Evolutionary conservation across 2,797 vertebrate genomes (phyloP).

Genomic region (Phalanger gymnotis): DNA sequence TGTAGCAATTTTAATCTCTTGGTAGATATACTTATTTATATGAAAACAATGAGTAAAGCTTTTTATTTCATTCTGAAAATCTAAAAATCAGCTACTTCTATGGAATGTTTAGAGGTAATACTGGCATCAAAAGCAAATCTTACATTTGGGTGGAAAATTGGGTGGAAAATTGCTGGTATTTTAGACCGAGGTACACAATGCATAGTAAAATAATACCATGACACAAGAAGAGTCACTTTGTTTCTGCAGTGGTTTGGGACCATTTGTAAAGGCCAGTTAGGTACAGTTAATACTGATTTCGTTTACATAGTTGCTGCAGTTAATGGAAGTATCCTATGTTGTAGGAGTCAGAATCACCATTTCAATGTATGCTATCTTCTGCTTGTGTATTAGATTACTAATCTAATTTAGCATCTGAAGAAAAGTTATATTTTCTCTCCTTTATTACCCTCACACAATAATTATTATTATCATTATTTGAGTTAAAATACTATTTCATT

Average conservation of each 20-base stretch:
- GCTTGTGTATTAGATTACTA: conserved; percentile 29
- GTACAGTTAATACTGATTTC: conserved; percentile 68
- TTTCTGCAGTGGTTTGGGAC: conserved; percentile 71
- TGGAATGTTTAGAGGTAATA: conserved; percentile 58
- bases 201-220: conserved; percentile 9
- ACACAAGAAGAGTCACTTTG: conserved; percentile 46
- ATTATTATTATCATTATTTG: conserved; percentile 67
- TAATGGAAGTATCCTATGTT: conserved; percentile 51
- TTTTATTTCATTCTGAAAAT: conserved; percentile 65
- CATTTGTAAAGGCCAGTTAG: conserved; percentile 71
- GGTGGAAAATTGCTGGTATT: conserved; percentile 62
- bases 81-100: conserved; percentile 70
- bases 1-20: conserved; percentile 73
- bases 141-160: conserved; percentile 3
- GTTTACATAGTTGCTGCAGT: conserved; percentile 57
- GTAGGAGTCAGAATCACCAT: conserved; percentile 30
- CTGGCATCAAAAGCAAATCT: conserved; percentile 66
- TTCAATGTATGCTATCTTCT: conserved; percentile 60
- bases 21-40: conserved; percentile 63
- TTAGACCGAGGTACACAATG: conserved; percentile 65
- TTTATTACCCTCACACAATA: conserved; percentile 55
- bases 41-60: conserved; percentile 74
- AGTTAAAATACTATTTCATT: conserved; percentile 67
- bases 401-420: conserved; percentile 49
- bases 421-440: conserved; percentile 71